Evolutionary conservation across 2,797 vertebrate genomes (phyloP).

Genomic region (Hoplostethus atlanticus): DNA sequence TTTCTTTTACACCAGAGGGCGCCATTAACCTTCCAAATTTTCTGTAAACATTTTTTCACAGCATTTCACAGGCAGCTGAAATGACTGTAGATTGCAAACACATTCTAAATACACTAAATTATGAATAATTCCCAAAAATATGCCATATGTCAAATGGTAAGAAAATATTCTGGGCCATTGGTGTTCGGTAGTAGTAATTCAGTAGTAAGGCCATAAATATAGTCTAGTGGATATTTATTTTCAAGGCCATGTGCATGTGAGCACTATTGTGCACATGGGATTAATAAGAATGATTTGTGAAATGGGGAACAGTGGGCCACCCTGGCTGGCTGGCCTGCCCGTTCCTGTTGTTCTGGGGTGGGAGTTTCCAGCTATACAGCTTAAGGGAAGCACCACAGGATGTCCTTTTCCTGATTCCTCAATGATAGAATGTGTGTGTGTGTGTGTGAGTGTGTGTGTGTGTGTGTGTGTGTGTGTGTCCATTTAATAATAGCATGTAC

Average conservation of each 20-base stretch:
- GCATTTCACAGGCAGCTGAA: background rate
- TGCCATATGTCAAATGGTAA: background rate
- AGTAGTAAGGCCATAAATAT: background rate
- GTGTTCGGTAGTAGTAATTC: background rate
- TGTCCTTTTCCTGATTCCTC: constrained; percentile 82
- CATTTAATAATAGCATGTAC: constrained; percentile 26
- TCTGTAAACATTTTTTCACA: background rate
- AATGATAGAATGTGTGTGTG: constrained; percentile 51
- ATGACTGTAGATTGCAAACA: background rate
- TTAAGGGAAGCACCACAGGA: constrained; percentile 80
- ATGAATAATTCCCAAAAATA: background rate
- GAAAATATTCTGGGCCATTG: background rate
- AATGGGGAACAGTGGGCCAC: constrained; percentile 17
- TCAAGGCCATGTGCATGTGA: background rate
- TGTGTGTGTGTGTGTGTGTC: constrained; percentile 40
- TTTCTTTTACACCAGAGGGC: constrained; percentile 43
- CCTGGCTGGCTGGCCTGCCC: constrained; percentile 9
- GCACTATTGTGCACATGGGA: constrained; percentile 14
- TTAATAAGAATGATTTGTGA: constrained; percentile 14
- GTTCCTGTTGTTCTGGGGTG: constrained; percentile 82
- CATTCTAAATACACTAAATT: background rate
- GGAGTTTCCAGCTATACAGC: constrained; percentile 82
- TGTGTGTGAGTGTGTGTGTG: constrained; percentile 23
- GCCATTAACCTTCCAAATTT: constrained; percentile 19
- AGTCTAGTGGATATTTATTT: background rate